Percentiles rank a stretch among this genome's conserved stretches.
phyloP scores from a whole-genome alignment of 2,113 vertebrate species.

The Syngnathoides biaculeatus region DNA sequence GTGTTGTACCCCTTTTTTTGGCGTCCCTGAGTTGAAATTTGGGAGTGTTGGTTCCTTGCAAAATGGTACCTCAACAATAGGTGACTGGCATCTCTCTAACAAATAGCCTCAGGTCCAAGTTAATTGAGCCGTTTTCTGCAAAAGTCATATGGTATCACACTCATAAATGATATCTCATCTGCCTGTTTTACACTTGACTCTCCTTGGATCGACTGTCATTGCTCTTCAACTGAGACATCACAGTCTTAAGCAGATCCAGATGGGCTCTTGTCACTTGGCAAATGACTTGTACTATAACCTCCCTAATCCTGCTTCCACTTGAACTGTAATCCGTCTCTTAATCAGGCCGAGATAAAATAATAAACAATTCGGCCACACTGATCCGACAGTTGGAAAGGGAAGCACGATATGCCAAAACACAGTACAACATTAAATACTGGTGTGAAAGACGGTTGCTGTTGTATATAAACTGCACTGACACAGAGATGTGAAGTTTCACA shows the following conservation, averaged over 20 bases:
- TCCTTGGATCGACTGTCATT: neutral
- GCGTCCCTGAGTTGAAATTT: neutral
- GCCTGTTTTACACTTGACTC: neutral
- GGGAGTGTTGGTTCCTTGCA: neutral
- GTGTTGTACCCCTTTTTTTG: neutral
- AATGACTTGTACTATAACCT: constrained; percentile 21
- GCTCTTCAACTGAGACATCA: neutral
- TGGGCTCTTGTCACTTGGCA: constrained; percentile 21
- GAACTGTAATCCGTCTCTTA: constrained; percentile 43
- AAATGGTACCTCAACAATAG: neutral
- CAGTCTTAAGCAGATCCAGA: constrained; percentile 1
- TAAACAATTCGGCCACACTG: neutral
- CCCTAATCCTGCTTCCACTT: constrained; percentile 31
- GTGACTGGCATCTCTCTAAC: neutral
- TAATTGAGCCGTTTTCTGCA: too few relatives aligned
- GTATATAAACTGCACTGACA: neutral
- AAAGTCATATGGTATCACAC: neutral
- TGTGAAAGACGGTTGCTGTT: too few relatives aligned
- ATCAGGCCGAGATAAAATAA: constrained; percentile 41
- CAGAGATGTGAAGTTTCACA: neutral
- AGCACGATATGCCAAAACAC: neutral
- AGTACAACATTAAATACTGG: neutral
- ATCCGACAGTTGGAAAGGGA: neutral
- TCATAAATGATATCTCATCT: neutral
- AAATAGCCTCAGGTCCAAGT: neutral